Evolutionary conservation across 2,113 vertebrate genomes (phyloP).

Genomic region (Lethenteron reissneri): DNA sequence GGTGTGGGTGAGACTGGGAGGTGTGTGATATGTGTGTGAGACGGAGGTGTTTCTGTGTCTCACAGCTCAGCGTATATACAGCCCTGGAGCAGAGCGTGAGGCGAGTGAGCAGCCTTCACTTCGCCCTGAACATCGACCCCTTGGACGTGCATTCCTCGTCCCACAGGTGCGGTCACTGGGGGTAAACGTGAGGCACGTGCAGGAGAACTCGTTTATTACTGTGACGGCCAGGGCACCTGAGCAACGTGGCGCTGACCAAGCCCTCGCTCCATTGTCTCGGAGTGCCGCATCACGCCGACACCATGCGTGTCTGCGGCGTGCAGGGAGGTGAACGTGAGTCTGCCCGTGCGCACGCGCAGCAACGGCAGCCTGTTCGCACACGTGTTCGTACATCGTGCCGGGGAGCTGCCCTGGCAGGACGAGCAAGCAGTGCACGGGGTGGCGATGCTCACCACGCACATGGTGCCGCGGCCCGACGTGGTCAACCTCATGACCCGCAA

Average conservation of each 20-base stretch:
- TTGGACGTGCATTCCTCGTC: constrained; percentile 67
- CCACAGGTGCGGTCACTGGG: constrained; percentile 41
- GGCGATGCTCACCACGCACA: constrained; percentile 77
- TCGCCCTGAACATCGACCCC: constrained; percentile 60
- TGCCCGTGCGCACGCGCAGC: constrained; percentile 79
- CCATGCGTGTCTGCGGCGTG: constrained; percentile 11
- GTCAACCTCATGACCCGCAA: constrained; percentile 48
- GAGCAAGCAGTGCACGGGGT: constrained; percentile 56
- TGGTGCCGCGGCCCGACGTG: constrained; percentile 71
- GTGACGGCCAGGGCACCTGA: background rate
- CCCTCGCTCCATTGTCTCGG: background rate
- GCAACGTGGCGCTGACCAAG: background rate
- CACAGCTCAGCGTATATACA: constrained; percentile 69
- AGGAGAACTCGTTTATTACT: background rate
- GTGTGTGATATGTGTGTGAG: too few relatives aligned
- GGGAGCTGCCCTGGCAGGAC: constrained; percentile 58
- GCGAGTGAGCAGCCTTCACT: constrained; percentile 45
- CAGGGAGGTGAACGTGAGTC: constrained; percentile 66
- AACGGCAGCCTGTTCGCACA: constrained; percentile 76
- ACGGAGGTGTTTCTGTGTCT: constrained; percentile 7
- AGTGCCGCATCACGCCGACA: background rate
- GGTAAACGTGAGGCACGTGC: too few relatives aligned
- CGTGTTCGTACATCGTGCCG: constrained; percentile 69
- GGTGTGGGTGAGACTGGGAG: too few relatives aligned
- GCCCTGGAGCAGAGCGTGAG: constrained; percentile 37